Percentiles rank a stretch among this genome's conserved stretches.
phyloP scores from a whole-genome alignment of 2,113 vertebrate species.

The Machaerirhynchus nigripectus region DNA sequence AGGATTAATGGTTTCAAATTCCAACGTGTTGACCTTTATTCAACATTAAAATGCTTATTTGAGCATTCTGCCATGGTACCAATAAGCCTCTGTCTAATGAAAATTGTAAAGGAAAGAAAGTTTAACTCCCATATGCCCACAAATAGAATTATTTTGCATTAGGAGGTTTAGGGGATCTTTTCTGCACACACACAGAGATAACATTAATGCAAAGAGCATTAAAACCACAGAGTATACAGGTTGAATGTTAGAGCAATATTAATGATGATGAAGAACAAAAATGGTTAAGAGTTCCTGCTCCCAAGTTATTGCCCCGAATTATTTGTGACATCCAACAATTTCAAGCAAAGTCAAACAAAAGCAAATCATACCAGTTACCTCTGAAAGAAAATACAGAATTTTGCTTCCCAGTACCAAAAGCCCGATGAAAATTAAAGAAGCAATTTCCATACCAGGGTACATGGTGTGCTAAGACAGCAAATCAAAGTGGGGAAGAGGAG shows the following conservation, averaged over 20 bases:
- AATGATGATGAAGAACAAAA: background rate
- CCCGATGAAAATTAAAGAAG: background rate
- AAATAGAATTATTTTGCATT: constrained; percentile 22
- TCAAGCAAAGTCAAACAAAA: background rate
- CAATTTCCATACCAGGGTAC: background rate
- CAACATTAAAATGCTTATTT: constrained; percentile 81
- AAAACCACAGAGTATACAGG: background rate
- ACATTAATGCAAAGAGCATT: background rate
- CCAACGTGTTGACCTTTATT: constrained; percentile 76
- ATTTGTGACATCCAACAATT: background rate
- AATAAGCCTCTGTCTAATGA: constrained; percentile 74
- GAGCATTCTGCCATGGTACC: constrained; percentile 68
- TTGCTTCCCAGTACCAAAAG: background rate
- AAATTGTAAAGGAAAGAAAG: constrained; percentile 68
- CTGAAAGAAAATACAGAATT: background rate
- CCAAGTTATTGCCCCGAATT: background rate
- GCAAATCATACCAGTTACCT: background rate
- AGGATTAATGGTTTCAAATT: constrained; percentile 82
- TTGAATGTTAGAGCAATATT: background rate
- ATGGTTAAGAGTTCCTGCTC: background rate
- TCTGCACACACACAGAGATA: background rate
- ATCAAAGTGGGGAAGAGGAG: background rate
- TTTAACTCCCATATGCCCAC: constrained; percentile 61
- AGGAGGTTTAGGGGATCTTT: background rate
- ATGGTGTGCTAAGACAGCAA: background rate